Base-by-base conservation (phyloP, 2,113 vertebrate species). In the Mus spicilegus region DNA sequence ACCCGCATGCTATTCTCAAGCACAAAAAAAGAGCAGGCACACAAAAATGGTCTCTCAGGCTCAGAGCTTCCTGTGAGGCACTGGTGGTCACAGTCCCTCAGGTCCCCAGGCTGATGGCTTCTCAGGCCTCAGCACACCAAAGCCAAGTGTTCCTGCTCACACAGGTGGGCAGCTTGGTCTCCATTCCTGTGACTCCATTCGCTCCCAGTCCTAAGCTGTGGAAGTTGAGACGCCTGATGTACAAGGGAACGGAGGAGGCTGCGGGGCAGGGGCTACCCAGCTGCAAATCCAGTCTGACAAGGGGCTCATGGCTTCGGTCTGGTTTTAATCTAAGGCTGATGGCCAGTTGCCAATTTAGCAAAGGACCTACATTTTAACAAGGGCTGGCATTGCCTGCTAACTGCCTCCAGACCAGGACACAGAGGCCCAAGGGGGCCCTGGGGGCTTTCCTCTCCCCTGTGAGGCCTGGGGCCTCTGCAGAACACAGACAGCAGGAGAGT, bases 331-430 rank as follows among this genome's bases (percentile, higher is more conserved):
- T 97, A 93, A 97, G 98, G 96, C 94, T 7, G 86, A 97, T 98
- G 98, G 98, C 97, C 93, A 96, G 75, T 90, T 26, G 98, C 98
- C 98, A 98, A 96, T 95, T 98, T 96, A 97, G 96, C 95, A 97
- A 96, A 97, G 98, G 98, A 96, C 97, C 97, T 97, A 96, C 96
- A 96, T 98, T 98, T 98, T 97, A 98, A 98, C 98, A 97, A 98
- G 96, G 97, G 96, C 95, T 98, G 85, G 1, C 95, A 76, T 93
- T 77, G 89, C 87, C 92, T 17, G 5, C 97, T 98, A 98, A 98
- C 98, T 76, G 51, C 95, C 98, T 98, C 91, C 91, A 97, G 97
- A 54, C 96, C 77, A 28, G n/a, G 26, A 10, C 36, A 56, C 22
- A 51, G 8, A 49, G 1, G 54, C 84, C 1, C 26, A 63, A 10